These are phyloP conservation scores for Heteromyza rotundicornis DNA, from an alignment of 2,888 invertebrate species.

Conservation along the genomic window DNA sequence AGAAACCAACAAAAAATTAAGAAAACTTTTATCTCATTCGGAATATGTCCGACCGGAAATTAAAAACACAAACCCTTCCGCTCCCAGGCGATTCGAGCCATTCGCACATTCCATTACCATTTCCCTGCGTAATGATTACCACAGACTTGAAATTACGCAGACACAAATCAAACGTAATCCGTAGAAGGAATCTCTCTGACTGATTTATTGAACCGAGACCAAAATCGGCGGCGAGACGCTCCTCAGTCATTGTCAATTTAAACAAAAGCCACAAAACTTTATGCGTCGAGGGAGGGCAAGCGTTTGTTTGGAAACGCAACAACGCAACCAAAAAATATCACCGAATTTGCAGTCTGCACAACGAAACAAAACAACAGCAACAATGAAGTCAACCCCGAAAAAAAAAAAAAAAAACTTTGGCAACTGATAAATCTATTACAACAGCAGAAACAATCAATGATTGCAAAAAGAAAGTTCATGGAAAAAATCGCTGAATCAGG, in stretches of 20 bases:
- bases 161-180: neutral
- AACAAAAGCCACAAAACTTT: neutral
- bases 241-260: constrained; percentile 11
- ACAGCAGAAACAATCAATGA: neutral
- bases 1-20: too few species aligned
- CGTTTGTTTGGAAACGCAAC: neutral
- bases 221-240: constrained; percentile 18
- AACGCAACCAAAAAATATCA: neutral
- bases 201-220: constrained; percentile 17
- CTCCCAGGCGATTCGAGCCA: neutral
- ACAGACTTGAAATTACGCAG: neutral
- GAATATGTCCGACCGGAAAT: neutral
- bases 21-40: neutral
- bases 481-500: too few species aligned
- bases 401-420: too few species aligned
- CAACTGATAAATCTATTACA: neutral
- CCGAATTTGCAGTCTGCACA: neutral
- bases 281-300: neutral
- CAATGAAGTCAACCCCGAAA: too few species aligned
- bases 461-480: too few species aligned
- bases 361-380: neutral
- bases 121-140: neutral
- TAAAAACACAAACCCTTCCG: neutral
- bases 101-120: neutral
- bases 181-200: neutral